Conservation (phyloP, 2,888 invertebrate genomes). For the Homarus gammarus region DNA sequence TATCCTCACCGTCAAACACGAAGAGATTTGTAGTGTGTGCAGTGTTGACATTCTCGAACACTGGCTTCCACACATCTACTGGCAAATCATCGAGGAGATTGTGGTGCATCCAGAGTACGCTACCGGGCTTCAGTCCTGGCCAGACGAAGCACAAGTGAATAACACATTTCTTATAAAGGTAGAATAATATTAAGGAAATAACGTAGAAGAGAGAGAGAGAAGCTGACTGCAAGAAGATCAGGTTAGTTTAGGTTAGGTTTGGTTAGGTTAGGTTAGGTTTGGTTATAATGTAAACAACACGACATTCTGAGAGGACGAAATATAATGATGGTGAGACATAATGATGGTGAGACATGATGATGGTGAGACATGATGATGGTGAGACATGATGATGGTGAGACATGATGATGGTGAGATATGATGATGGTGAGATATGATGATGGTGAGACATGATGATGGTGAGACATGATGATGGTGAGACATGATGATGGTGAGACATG, state of each 20-base stretch:
- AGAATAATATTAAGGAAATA: no score
- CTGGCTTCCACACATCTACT: slow-evolving; percentile 5
- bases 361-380: background rate
- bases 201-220: no score
- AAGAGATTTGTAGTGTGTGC: background rate
- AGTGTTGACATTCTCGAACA: slow-evolving; percentile 4
- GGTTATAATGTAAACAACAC: no score
- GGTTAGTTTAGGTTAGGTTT: no score
- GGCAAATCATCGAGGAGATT: background rate
- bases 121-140: background rate
- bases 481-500: background rate
- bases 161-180: no score
- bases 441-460: background rate
- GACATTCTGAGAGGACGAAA: background rate
- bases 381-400: background rate
- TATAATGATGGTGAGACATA: background rate
- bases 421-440: background rate
- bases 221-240: no score
- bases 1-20: slow-evolving; percentile 17
- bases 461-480: background rate
- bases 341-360: background rate
- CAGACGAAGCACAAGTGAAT: background rate
- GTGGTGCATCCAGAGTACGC: slow-evolving; percentile 13
- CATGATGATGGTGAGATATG: background rate
- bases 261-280: no score